phyloP scores from a whole-genome alignment of 2,797 vertebrate species.

The Glyptemys insculpta region DNA sequence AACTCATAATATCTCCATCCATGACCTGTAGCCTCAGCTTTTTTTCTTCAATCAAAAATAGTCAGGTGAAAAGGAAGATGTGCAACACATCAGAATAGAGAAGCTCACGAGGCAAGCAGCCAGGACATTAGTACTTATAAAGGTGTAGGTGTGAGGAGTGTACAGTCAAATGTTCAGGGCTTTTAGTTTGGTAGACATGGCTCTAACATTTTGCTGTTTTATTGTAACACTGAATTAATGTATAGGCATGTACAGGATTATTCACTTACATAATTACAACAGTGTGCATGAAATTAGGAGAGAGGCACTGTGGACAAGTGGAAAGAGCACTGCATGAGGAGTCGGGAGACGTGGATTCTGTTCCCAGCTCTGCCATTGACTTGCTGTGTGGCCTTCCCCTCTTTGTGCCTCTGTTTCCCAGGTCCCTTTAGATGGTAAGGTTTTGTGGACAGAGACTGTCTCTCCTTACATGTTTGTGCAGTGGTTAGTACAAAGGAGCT shows the following conservation, averaged over 20 bases:
- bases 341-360: background rate
- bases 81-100: background rate
- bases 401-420: slow-evolving; percentile 32
- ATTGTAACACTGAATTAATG: slow-evolving; percentile 6
- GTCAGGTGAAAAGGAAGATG: background rate
- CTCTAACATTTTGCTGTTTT: slow-evolving; percentile 30
- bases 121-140: background rate
- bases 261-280: background rate
- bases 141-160: background rate
- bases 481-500: background rate
- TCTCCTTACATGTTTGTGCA: background rate
- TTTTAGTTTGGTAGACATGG: background rate
- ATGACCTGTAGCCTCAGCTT: slow-evolving; percentile 20
- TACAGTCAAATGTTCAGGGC: background rate
- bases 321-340: background rate
- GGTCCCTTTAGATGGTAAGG: background rate
- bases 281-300: background rate
- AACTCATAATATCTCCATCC: slow-evolving; percentile 12
- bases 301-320: background rate
- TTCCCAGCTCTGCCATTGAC: background rate
- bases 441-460: background rate
- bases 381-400: background rate
- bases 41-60: slow-evolving; percentile 8
- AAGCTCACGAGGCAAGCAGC: background rate
- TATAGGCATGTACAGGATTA: background rate